These are phyloP conservation scores for Latheticus oryzae DNA, from an alignment of 2,888 invertebrate species.

Conservation along the genomic window DNA sequence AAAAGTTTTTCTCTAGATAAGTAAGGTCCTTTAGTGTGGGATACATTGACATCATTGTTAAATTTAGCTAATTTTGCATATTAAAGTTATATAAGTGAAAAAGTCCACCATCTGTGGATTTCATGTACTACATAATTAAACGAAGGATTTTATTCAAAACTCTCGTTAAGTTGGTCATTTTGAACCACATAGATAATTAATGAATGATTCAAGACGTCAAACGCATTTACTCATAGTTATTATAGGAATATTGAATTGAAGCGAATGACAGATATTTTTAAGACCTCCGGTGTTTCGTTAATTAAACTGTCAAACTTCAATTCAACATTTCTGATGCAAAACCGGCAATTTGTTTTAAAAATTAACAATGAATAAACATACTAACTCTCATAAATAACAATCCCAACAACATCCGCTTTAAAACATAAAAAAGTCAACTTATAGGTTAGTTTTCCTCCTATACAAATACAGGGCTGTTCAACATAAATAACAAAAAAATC, in stretches of 20 bases:
- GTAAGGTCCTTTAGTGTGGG: conserved; percentile 23
- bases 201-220: conserved; percentile 6
- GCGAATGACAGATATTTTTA: conserved; percentile 38
- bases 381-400: conserved; percentile 9
- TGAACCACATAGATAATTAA: conserved; percentile 2
- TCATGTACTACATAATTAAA: conserved; percentile 44
- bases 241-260: conserved; percentile 21
- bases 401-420: background rate
- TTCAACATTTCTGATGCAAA: conserved; percentile 20
- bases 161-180: conserved; percentile 9
- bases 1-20: conserved; percentile 31
- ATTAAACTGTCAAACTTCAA: conserved; percentile 36
- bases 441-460: conserved; percentile 20
- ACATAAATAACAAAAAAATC: conserved; percentile 27
- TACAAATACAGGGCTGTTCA: conserved; percentile 9
- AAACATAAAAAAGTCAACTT: conserved; percentile 2
- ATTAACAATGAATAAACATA: background rate
- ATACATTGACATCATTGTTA: conserved; percentile 18
- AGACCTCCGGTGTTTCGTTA: conserved; percentile 38
- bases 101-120: conserved; percentile 64
- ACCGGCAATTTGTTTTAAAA: background rate
- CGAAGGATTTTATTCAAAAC: conserved; percentile 10
- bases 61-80: conserved; percentile 44
- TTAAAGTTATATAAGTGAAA: conserved; percentile 63
- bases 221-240: conserved; percentile 25